Base-by-base conservation (phyloP, 2,888 invertebrate species). In the Selenia dentaria region DNA sequence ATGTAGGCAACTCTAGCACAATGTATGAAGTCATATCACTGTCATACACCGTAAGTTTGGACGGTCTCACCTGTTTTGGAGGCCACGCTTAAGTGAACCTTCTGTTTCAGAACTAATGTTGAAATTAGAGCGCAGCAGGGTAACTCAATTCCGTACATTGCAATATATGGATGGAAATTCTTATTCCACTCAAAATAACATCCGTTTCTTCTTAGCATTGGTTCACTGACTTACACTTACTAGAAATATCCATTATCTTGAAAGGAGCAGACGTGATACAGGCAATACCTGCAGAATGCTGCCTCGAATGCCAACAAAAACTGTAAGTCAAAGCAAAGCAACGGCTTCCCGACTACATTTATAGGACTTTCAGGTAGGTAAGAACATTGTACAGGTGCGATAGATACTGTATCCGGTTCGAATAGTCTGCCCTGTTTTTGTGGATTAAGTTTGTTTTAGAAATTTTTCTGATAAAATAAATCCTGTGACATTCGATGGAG, bases 111-210 rank as follows among this genome's bases (percentile, higher is more conserved):
- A 0, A 0, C 6, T 62, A 76, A 41, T 59, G 71, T 54, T 33
- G 8, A 50, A 51, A 68, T 37, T 78, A 5, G 24, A 36, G 37
- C 14, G 12, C 6, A 3, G n/a, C 16, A 22, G 6, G 0, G 18
- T 36, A 47, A 61, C 64, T 69, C 79, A 79, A 79, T 82, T 79
- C 70, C 62, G 67, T 74, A 76, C 77, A 72, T 71, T 67, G 74
- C 77, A 74, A 74, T 83, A 79, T 79, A 79, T 80, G 76, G 81
- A 85, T 83, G 80, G 81, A 80, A 83, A 83, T 86, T 87, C 81
- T 85, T 88, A 87, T 84, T 83, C 76, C 79, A 82, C 73, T 88
- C 83, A 87, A 86, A 86, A 87, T 83, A 86, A 84, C 87, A 85
- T 82, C 79, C 75, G 80, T 79, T 83, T 79, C 84, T 77, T 83